Evolutionary conservation across 2,113 vertebrate species (phyloP).

Genomic region (Sigmodon hispidus): DNA sequence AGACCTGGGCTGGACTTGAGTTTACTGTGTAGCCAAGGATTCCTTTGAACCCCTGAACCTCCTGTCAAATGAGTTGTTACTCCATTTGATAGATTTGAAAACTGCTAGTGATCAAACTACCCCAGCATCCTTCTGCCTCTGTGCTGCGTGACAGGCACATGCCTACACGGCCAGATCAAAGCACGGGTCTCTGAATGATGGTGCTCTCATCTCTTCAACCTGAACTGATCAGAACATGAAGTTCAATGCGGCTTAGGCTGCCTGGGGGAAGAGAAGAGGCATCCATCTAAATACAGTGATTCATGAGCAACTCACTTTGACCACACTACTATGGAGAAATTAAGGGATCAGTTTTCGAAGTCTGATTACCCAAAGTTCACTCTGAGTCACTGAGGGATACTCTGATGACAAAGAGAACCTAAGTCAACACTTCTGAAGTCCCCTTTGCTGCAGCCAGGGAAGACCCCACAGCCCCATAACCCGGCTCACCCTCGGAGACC

Average conservation of each 20-base stretch:
- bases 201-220: slow-evolving; percentile 60
- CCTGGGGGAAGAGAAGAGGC: not conserved
- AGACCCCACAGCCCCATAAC: slow-evolving; percentile 60
- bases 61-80: not conserved
- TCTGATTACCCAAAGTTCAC: slow-evolving; percentile 57
- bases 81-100: not conserved
- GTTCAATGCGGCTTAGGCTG: slow-evolving; percentile 64
- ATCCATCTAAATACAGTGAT: not conserved
- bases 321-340: slow-evolving; percentile 61
- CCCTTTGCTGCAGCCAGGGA: slow-evolving; percentile 60
- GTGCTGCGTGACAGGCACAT: too few relatives aligned
- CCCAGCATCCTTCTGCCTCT: not conserved
- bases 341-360: slow-evolving; percentile 70
- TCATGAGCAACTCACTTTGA: not conserved
- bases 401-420: slow-evolving; percentile 75
- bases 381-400: slow-evolving; percentile 56
- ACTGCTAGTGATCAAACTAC: not conserved
- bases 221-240: slow-evolving; percentile 70
- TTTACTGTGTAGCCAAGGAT: not conserved
- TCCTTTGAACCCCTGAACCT: not conserved
- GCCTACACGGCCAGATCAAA: not conserved
- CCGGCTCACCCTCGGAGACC: slow-evolving; percentile 73
- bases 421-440: slow-evolving; percentile 70
- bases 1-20: too few relatives aligned
- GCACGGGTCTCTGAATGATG: slow-evolving; percentile 54